Evolutionary conservation across 2,113 vertebrate genomes (phyloP).

Genomic region (Hepsetus odoe): DNA sequence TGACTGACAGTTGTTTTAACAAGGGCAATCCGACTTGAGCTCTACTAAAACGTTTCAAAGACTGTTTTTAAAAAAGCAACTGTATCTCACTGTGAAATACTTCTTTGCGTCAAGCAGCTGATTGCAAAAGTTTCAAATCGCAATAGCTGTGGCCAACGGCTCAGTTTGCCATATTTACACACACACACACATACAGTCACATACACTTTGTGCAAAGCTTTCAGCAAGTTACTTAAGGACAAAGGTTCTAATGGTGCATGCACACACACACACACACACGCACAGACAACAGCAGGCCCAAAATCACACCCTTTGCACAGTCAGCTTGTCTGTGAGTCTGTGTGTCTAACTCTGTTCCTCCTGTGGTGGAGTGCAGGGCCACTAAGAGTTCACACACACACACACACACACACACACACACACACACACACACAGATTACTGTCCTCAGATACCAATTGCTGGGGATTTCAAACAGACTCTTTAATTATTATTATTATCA

Average conservation of each 20-base stretch:
- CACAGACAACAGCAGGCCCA: neutral
- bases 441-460: neutral
- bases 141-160: too few relatives aligned
- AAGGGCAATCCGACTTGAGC: too few relatives aligned
- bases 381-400: slow-evolving; percentile 29
- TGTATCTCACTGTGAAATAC: too few relatives aligned
- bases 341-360: neutral
- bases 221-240: neutral
- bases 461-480: neutral
- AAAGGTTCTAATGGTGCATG: neutral
- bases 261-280: slow-evolving; percentile 20
- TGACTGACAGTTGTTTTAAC: too few relatives aligned
- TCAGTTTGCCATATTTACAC: slow-evolving; percentile 20
- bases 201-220: neutral
- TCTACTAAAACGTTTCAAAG: too few relatives aligned
- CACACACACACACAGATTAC: too few relatives aligned
- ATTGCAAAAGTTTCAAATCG: too few relatives aligned
- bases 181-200: neutral
- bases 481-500: neutral
- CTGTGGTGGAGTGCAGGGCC: neutral
- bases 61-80: too few relatives aligned
- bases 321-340: slow-evolving; percentile 20
- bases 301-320: neutral
- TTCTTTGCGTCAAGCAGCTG: too few relatives aligned
- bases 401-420: neutral